A percentile compares a stretch with the other conserved stretches of the same genome.
Evolutionary conservation across 2,888 invertebrate genomes (phyloP).

Genomic region (Drosophila flavopinicola): DNA sequence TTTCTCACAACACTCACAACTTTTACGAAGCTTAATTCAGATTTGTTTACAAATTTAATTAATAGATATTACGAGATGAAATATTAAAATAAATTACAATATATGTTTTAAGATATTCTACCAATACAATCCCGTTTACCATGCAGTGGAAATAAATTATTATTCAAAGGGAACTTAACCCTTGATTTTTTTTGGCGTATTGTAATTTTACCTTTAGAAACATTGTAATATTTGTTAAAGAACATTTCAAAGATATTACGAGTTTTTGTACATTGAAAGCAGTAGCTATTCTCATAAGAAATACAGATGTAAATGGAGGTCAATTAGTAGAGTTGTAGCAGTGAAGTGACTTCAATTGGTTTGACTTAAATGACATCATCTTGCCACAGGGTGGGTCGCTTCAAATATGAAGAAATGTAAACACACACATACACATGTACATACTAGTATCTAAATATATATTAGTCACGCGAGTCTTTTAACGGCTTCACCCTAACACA

Average conservation of each 20-base stretch:
- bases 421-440: not conserved
- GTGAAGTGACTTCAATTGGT: slow-evolving; percentile 29
- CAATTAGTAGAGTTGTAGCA: slow-evolving; percentile 1
- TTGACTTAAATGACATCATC: slow-evolving; percentile 48
- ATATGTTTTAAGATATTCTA: not conserved
- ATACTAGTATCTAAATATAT: slow-evolving; percentile 37
- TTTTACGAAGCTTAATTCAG: slow-evolving; percentile 30
- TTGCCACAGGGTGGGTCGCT: slow-evolving; percentile 22
- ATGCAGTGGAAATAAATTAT: not conserved
- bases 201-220: too few species aligned
- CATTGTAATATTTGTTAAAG: too few species aligned
- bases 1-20: slow-evolving; percentile 38
- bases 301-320: not conserved
- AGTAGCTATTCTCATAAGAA: not conserved
- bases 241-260: too few species aligned
- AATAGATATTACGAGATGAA: slow-evolving; percentile 21
- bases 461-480: slow-evolving; percentile 43
- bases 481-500: slow-evolving; percentile 31
- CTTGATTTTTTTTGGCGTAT: too few species aligned
- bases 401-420: slow-evolving; percentile 14
- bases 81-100: slow-evolving; percentile 8
- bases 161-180: too few species aligned
- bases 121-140: slow-evolving; percentile 1
- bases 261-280: too few species aligned
- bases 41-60: slow-evolving; percentile 9